phyloP scores from a whole-genome alignment of 2,797 vertebrate species.

The Cyprinella venusta region DNA sequence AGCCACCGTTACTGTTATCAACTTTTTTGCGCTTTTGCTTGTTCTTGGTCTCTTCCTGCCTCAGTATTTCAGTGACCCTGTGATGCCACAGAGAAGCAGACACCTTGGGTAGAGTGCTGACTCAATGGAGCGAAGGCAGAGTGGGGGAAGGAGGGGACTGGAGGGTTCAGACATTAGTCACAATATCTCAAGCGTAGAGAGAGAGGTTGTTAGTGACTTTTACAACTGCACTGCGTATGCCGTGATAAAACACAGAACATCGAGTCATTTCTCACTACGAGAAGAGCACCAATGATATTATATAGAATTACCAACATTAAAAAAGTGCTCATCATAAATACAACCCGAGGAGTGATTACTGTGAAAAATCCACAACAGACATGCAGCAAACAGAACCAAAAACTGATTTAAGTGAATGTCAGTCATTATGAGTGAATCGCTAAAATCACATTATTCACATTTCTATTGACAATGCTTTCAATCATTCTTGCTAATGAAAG shows the following conservation, averaged over 20 bases:
- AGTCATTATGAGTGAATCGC: neutral
- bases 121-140: conserved; percentile 76
- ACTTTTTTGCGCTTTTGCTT: neutral
- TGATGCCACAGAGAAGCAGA: conserved; percentile 78
- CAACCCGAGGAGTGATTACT: neutral
- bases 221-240: conserved; percentile 71
- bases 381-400: neutral
- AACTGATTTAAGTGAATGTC: neutral
- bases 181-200: conserved; percentile 74
- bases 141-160: conserved; percentile 58
- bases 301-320: neutral
- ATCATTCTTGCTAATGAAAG: conserved; percentile 1
- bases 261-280: neutral
- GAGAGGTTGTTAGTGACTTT: conserved; percentile 82
- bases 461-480: conserved; percentile 11
- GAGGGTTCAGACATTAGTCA: conserved; percentile 75
- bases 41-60: conserved; percentile 8
- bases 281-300: neutral
- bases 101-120: conserved; percentile 83
- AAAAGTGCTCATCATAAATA: neutral
- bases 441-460: neutral
- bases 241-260: conserved; percentile 6
- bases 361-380: neutral
- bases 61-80: conserved; percentile 46
- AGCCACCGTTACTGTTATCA: neutral